Base-by-base conservation (phyloP, 2,888 invertebrate species). In the Eristalis intricaria region DNA sequence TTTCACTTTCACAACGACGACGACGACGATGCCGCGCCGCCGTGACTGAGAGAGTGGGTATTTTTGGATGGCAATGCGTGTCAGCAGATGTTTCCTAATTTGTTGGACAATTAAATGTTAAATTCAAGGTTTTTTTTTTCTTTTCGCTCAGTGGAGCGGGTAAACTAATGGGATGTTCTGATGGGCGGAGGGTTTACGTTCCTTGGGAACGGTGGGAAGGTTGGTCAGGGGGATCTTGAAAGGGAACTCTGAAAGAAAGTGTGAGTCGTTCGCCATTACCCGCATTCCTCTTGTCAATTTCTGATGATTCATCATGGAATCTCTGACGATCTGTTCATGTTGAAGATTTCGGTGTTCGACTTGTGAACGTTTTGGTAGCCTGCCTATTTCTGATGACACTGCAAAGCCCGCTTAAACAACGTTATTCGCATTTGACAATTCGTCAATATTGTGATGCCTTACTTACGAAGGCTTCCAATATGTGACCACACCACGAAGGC, bases 41-140 rank as follows among this genome's bases (percentile, higher is more conserved):
- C 63, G 64, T 26, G 60, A 60, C 26, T 60, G 60, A 15, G 60
- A 74, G 43, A 71, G 56, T 73, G 77, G 65, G 43, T 82, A 85
- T 81, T 85, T 85, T 85, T 50, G 81, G 73, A 63, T 19, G 23
- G 63, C 22, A 69, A 60, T 65, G 69, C 64, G 50, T 74, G 64
- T 68, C 81, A 74, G 69, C 82, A 82, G 82, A 82, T 86, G 82
- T 82, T 82, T 82, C 68, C 75, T 70, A 82, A 79, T 86, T 82
- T 86, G 63, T 79, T 75, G 86, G 74, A 75, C 74, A 74, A 86
- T 86, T 79, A 82, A 82, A 61, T 19, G 13, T 50, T 56, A 65
- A 50, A 56, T 70, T 78, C 78, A 82, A 82, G 82, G 78, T 66
- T 78, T 70, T 70, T 70, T 69, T 63, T 35, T 26, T 26, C n/a